A percentile compares a stretch with the other conserved stretches of the same genome.
Conservation (phyloP, 1,140 invertebrate species). For the Drosophila funebris region DNA sequence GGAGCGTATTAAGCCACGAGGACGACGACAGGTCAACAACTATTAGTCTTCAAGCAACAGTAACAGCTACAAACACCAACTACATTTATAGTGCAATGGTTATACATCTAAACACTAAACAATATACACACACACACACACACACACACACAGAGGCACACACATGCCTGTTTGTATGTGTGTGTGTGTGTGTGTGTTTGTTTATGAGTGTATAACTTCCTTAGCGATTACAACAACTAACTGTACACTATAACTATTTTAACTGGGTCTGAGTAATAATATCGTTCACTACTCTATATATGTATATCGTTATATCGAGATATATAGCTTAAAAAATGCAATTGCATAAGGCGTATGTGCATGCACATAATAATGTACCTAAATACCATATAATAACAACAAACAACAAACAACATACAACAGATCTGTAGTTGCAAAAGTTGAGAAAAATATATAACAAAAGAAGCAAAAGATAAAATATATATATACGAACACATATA, state of each 20-base stretch:
- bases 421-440: constrained; percentile 12
- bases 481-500: no score
- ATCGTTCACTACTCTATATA: constrained; percentile 51
- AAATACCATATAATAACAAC: constrained; percentile 17
- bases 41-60: constrained; percentile 52
- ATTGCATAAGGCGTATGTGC: constrained; percentile 26
- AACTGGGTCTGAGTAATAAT: constrained; percentile 54
- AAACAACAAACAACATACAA: constrained; percentile 1
- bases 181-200: background rate
- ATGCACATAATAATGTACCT: constrained; percentile 43
- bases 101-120: constrained; percentile 14
- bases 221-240: constrained; percentile 8
- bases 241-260: constrained; percentile 40
- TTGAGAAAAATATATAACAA: constrained; percentile 1
- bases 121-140: background rate
- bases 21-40: constrained; percentile 66
- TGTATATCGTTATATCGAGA: constrained; percentile 6
- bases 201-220: background rate
- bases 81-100: constrained; percentile 50
- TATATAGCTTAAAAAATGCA: constrained; percentile 43
- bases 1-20: constrained; percentile 96
- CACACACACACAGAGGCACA: no score
- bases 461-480: background rate
- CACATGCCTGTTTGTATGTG: background rate
- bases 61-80: constrained; percentile 48